A percentile compares a stretch with the other conserved stretches of the same genome.
Conservation (phyloP, 2,797 vertebrate genomes). For the Paramormyrops hopkinsi region DNA sequence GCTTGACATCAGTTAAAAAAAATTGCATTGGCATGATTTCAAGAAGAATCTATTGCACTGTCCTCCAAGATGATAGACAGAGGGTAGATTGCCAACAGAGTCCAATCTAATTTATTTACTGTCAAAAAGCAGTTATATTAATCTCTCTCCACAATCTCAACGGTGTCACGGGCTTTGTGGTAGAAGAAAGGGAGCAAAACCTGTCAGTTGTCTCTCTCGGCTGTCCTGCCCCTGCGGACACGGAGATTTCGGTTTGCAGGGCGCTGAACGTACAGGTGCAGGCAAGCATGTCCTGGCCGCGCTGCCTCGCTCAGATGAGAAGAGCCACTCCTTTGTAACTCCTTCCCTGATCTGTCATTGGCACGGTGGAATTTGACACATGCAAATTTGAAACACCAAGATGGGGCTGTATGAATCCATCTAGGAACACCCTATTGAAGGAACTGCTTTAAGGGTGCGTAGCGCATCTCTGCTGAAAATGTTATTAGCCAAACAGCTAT, state of each 20-base stretch:
- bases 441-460: neutral
- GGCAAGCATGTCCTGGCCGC: neutral
- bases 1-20: constrained; percentile 1
- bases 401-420: neutral
- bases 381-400: neutral
- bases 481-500: neutral
- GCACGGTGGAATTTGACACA: neutral
- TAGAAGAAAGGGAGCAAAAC: neutral
- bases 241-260: neutral
- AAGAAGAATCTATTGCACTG: neutral
- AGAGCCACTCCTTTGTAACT: neutral
- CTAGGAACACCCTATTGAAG: neutral
- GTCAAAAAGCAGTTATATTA: constrained; percentile 13
- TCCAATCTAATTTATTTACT: constrained; percentile 22
- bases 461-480: neutral
- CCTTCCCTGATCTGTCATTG: neutral
- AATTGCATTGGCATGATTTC: constrained; percentile 14
- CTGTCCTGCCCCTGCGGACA: neutral
- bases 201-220: neutral
- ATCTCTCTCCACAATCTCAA: constrained; percentile 7
- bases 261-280: neutral
- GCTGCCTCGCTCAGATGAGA: neutral
- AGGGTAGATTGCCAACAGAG: constrained; percentile 3
- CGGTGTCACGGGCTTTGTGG: constrained; percentile 15
- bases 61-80: constrained; percentile 13